Base-by-base conservation (phyloP, 2,113 vertebrate genomes). In the Notothenia coriiceps region DNA sequence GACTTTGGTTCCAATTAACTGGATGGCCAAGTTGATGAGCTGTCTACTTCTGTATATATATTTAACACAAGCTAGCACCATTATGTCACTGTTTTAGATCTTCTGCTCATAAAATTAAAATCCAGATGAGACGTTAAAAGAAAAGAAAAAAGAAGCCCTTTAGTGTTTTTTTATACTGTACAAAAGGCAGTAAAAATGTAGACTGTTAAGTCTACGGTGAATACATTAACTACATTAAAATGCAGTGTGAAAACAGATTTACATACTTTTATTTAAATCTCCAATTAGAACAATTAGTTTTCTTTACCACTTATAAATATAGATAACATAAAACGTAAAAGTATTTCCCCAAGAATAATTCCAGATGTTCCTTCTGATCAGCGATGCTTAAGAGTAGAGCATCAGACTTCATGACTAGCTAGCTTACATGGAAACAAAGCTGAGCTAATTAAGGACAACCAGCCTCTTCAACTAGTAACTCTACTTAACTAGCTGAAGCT, bases 51-150 rank as follows among this genome's bases (percentile, higher is more conserved):
- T 17, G 55, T 50, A 54, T 63, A 54, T 63, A 66, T 35, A 47
- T 74, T 4, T 43, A 65, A 77, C 65, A 57, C 60, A 75, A 6
- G 10, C 62, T 7, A 61, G 10, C 68, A 64, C 43, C 63, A 59
- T 74, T 72, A 73, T 82, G 73, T 77, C 76, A 80, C 46, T 1
- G 11, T 25, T 56, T 69, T 8, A 60, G 29, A 71, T 55, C 44
- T 11, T 70, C 76, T 56, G 25, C 59, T 55, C n/a, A 70, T 66
- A 52, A 74, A 79, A 70, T 56, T 17, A 47, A n/a, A 35, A 70
- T 74, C 70, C 77, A 61, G 74, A 77, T 66, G 57, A 25, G 69
- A 51, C 14, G 3, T 44, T 62, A 11, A 11, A 22, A 22, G 22
- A 22, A 14, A 46, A 64, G n/a, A 55, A 51, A 11, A 14, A 46